Evolutionary conservation across 1,140 invertebrate genomes (phyloP), one percentile per base, ranked within the genome.

Genomic region (Akabosia matsudoensis): DNA sequence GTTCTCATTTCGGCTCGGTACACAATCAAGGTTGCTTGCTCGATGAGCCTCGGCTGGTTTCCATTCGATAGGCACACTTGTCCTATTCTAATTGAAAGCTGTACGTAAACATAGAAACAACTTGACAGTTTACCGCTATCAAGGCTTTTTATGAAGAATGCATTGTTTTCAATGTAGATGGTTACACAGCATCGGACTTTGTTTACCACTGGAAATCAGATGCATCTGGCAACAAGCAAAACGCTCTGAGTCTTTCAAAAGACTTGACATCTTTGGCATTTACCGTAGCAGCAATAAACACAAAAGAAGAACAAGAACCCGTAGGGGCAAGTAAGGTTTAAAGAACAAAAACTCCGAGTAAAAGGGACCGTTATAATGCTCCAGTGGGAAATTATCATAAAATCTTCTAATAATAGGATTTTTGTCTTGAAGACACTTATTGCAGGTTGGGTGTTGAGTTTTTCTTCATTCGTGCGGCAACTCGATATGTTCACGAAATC

Each of bases 21-120:
- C 10, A 78, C 73, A 1, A 67, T 78, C 1, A 70, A 10, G 3
- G 76, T 34, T 45, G 33, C 45, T n/a, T 74, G 70, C 74, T 24
- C 37, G 67, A 76, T 75, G 54, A 74, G 67, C n/a, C 34, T 78
- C 28, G 54, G 64, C 28, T 73, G 77, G 77, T 72, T 76, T 51
- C 79, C 79, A 0, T 80, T 80, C 31, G 79, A 80, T 51, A 67
- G 70, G 24, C 79, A 80, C 28, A 73, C 67, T 14, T 80, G 79
- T 31, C 37, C 54, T 7, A n/a, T 80, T 1, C 54, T 78, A 28
- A 26, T 80, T 16, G 79, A 80, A 70, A 78, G 76, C 33, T 79
- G 76, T 79, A 71, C 45, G 61, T 30, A 30, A 61, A 61, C 13
- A 61, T 16, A 2, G 13, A 13, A 67, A 31, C 31, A 3, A 31